Conservation (phyloP, 2,113 vertebrate species). For the Xenopus borealis region DNA sequence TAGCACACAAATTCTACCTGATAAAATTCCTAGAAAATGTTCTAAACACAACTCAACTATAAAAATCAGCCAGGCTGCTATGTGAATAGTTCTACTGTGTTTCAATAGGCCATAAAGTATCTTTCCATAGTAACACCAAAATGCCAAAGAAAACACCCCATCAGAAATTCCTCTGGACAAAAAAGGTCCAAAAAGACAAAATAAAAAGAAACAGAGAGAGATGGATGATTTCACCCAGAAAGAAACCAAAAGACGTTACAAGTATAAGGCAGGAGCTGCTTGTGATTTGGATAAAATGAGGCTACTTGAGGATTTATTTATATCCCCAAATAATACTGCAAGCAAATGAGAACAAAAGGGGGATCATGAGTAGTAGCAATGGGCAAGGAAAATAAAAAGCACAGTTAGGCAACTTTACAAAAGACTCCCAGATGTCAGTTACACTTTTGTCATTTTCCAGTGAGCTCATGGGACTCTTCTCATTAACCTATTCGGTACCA, state of each 20-base stretch:
- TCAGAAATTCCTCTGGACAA: conserved; percentile 35
- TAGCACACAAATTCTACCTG: not conserved
- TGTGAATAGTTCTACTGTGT: conserved; percentile 33
- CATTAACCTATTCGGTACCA: not conserved
- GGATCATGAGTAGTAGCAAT: not conserved
- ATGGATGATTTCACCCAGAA: conserved; percentile 26
- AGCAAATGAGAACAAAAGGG: not conserved
- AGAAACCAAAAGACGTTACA: not conserved
- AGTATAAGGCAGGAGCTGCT: conserved; percentile 5
- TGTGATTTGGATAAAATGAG: conserved; percentile 14
- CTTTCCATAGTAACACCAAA: conserved; percentile 27
- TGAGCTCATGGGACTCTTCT: not conserved
- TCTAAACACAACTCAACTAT: conserved; percentile 11
- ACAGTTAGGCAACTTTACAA: not conserved
- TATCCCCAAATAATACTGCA: not conserved
- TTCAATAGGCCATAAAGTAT: conserved; percentile 13
- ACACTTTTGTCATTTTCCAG: not conserved
- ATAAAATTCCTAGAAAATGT: conserved; percentile 27
- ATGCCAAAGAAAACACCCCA: conserved; percentile 37
- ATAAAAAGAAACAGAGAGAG: conserved; percentile 20
- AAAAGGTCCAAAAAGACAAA: conserved; percentile 2
- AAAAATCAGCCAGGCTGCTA: conserved; percentile 3
- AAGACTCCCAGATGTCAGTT: too few species aligned
- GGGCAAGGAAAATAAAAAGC: not conserved
- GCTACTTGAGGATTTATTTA: not conserved